A percentile compares a stretch with the other conserved stretches of the same genome.
Conservation (phyloP, 2,113 vertebrate species). For the Bujurquina vittata region DNA sequence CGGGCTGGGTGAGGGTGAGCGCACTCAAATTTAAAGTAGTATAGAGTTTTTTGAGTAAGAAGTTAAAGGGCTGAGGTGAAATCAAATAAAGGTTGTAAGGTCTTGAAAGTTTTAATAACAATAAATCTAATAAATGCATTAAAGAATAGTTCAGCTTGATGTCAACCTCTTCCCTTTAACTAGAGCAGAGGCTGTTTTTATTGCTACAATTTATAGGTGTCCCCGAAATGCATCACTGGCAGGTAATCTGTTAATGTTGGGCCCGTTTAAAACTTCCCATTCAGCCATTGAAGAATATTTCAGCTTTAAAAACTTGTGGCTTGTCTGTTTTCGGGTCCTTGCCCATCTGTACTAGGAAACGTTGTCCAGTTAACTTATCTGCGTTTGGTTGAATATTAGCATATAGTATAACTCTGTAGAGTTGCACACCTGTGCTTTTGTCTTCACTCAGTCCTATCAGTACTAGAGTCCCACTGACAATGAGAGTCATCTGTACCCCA, state of each 20-base stretch:
- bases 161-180: background rate
- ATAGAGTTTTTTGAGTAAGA: background rate
- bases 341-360: background rate
- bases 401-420: too few relatives aligned
- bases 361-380: background rate
- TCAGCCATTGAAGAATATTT: too few relatives aligned
- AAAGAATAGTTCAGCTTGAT: background rate
- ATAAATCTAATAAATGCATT: background rate
- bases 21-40: background rate
- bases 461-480: background rate
- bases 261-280: too few relatives aligned
- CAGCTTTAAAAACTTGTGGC: background rate
- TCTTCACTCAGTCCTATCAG: background rate
- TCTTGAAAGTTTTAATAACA: background rate
- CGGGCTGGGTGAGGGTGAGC: background rate
- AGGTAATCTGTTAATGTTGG: too few relatives aligned
- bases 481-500: too few relatives aligned
- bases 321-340: background rate
- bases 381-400: background rate
- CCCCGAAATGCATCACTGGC: background rate
- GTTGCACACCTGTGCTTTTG: background rate
- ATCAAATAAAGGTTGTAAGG: background rate
- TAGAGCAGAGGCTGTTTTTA: background rate
- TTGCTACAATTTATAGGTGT: background rate
- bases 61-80: background rate